phyloP scores from a whole-genome alignment of 1,140 invertebrate genomes.

The Eriosoma lanigerum region DNA sequence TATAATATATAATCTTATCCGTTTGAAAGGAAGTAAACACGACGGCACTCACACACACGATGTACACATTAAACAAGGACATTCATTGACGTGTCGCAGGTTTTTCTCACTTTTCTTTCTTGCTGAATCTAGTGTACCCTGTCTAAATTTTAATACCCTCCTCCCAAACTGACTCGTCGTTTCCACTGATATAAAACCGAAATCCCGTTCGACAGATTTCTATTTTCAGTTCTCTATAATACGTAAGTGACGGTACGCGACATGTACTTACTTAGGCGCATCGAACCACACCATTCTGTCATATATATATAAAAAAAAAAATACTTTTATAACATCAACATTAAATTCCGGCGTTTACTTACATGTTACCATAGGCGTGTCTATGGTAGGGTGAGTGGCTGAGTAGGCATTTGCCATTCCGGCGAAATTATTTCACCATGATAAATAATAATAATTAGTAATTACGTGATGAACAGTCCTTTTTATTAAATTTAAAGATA shows the following conservation, averaged over 20 bases:
- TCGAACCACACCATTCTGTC: too few species aligned
- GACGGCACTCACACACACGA: neutral
- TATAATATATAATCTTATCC: constrained; percentile 24
- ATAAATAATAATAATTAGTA: too few species aligned
- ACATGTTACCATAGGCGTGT: neutral
- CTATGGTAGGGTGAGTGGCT: too few species aligned
- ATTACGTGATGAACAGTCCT: too few species aligned
- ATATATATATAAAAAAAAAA: too few species aligned
- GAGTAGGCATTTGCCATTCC: too few species aligned
- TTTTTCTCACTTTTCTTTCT: neutral
- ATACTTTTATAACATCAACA: neutral
- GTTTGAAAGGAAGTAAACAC: neutral
- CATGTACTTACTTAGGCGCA: neutral
- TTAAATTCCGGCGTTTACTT: neutral
- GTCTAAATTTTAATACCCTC: constrained; percentile 12
- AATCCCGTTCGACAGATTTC: constrained; percentile 17
- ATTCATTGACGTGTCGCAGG: constrained; percentile 2
- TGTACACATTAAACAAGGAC: neutral
- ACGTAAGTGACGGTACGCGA: neutral
- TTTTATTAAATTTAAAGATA: too few species aligned
- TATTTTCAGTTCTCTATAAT: neutral
- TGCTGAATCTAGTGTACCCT: neutral
- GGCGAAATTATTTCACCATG: too few species aligned
- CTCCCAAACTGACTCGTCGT: neutral
- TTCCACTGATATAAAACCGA: neutral